Percentiles rank a stretch among this genome's conserved stretches.
These are phyloP conservation scores for Cyclargus thomasi DNA, from an alignment of 1,140 invertebrate species.

Conservation along the genomic window DNA sequence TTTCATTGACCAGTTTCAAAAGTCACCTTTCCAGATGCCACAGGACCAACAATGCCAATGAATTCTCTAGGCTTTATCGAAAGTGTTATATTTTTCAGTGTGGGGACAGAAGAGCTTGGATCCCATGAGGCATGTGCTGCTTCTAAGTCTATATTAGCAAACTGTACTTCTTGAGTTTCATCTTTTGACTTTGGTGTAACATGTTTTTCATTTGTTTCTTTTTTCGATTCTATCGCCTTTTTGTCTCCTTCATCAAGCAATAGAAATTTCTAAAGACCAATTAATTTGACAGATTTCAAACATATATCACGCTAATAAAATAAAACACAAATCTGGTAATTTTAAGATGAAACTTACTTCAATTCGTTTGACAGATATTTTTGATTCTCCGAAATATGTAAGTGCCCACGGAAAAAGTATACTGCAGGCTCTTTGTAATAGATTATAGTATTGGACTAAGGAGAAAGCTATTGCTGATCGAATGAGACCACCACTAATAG, in stretches of 20 bases:
- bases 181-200: conserved; percentile 28
- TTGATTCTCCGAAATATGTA: conserved; percentile 76
- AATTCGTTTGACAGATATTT: conserved; percentile 79
- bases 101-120: conserved; percentile 75
- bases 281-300: too few relatives aligned
- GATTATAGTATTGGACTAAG: conserved; percentile 83
- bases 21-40: conserved; percentile 87
- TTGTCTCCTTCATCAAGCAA: conserved; percentile 72
- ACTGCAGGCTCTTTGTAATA: conserved; percentile 82
- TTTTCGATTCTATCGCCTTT: too few relatives aligned
- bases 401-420: conserved; percentile 83
- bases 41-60: conserved; percentile 83
- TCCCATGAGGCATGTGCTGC: conserved; percentile 78
- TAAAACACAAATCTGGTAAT: too few relatives aligned
- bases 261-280: conserved; percentile 62
- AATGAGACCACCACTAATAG: conserved; percentile 78
- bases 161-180: conserved; percentile 23
- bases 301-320: too few relatives aligned
- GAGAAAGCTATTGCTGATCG: conserved; percentile 84
- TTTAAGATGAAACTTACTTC: conserved; percentile 63
- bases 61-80: conserved; percentile 79
- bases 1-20: too few relatives aligned
- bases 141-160: conserved; percentile 64
- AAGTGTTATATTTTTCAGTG: conserved; percentile 79
- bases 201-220: conserved; percentile 47